A percentile compares a stretch with the other conserved stretches of the same genome.
Evolutionary conservation across 2,113 vertebrate species (phyloP).

Genomic region (Cavia porcellus): DNA sequence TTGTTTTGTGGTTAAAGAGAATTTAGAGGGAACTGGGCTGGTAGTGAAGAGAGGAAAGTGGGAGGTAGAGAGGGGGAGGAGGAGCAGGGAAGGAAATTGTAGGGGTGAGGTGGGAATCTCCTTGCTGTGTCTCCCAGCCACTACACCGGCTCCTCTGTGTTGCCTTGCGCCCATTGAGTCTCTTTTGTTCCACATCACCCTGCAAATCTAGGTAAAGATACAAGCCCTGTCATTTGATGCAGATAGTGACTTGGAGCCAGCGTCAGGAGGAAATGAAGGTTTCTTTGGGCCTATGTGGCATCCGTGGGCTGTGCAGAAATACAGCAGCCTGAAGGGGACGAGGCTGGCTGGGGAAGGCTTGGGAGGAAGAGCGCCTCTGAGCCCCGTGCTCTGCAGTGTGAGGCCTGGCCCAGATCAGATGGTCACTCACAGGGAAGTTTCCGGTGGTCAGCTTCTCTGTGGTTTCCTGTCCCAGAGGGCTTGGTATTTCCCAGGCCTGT

Average conservation of each 20-base stretch:
- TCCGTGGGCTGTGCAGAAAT: neutral
- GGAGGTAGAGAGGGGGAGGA: neutral
- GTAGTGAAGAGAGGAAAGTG: neutral
- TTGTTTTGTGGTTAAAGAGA: slow-evolving; percentile 64
- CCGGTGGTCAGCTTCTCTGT: neutral
- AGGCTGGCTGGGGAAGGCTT: neutral
- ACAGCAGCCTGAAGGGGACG: neutral
- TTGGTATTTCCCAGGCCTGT: neutral
- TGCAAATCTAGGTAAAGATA: slow-evolving; percentile 11
- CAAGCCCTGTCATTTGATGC: neutral
- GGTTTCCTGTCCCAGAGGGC: neutral
- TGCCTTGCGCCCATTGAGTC: neutral
- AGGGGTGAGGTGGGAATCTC: neutral
- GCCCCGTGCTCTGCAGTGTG: neutral
- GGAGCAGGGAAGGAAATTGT: neutral
- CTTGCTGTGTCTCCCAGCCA: rapidly evolving
- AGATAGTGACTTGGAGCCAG: neutral
- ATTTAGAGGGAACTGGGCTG: neutral
- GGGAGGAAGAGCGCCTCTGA: neutral
- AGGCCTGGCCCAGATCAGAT: neutral
- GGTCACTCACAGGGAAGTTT: neutral
- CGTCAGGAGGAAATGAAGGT: slow-evolving; percentile 15
- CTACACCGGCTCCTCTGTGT: too few species aligned
- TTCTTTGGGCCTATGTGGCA: neutral
- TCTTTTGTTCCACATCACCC: neutral